These are phyloP conservation scores for Phyllostomus discolor DNA, from an alignment of 2,113 vertebrate species.

Conservation along the genomic window DNA sequence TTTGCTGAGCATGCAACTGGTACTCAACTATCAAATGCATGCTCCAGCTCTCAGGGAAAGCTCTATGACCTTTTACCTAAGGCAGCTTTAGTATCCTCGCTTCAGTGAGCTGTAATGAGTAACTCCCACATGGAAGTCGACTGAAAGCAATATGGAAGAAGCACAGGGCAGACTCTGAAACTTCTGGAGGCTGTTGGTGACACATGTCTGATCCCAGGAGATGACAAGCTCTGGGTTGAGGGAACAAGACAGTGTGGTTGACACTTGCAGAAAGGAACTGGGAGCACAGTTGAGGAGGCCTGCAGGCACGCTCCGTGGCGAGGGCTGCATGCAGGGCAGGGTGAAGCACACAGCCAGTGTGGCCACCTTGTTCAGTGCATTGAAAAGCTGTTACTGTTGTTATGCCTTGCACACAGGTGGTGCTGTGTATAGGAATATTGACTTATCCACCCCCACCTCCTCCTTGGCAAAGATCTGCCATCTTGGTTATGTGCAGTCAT, in stretches of 20 bases:
- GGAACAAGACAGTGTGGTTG: not conserved
- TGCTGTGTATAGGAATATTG: not conserved
- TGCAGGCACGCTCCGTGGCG: not conserved
- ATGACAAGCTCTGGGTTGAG: not conserved
- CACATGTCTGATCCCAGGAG: not conserved
- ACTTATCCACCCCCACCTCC: not conserved
- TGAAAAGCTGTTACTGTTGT: not conserved
- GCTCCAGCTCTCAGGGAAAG: not conserved
- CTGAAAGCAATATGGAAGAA: not conserved
- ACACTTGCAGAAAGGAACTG: not conserved
- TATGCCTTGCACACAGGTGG: not conserved
- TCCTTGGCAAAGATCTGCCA: not conserved
- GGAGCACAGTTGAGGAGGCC: not conserved
- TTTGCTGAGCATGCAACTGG: not conserved
- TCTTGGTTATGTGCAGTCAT: not conserved
- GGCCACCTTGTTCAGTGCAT: not conserved
- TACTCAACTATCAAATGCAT: not conserved
- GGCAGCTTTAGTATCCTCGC: not conserved
- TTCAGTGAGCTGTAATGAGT: not conserved
- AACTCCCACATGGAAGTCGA: not conserved
- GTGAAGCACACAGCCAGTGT: not conserved
- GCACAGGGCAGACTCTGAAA: not conserved
- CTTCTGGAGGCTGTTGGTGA: not conserved
- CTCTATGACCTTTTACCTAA: not conserved
- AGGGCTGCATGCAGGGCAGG: not conserved